Percentiles rank a stretch among this genome's conserved stretches.
phyloP scores from a whole-genome alignment of 2,888 invertebrate species.

The Lochmaea capreae region DNA sequence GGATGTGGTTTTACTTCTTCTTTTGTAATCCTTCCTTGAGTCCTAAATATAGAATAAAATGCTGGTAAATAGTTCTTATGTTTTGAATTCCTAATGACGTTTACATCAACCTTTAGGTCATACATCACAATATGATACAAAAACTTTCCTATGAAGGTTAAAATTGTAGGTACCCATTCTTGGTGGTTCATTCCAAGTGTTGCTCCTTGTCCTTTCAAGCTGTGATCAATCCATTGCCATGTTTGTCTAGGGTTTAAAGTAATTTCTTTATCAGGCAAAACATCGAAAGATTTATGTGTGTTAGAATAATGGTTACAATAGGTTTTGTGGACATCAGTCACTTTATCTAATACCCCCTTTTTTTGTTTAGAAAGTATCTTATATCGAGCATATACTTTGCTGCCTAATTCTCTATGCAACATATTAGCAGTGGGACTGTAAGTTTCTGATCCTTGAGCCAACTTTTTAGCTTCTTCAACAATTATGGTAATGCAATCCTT shows the following conservation, averaged over 20 bases:
- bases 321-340: slow-evolving; percentile 61
- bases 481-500: slow-evolving; percentile 72
- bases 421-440: slow-evolving; percentile 78
- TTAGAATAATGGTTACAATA: slow-evolving; percentile 59
- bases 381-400: slow-evolving; percentile 73
- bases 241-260: slow-evolving; percentile 73
- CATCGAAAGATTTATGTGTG: slow-evolving; percentile 50
- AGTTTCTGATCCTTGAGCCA: slow-evolving; percentile 83
- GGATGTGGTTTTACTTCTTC: slow-evolving; percentile 90
- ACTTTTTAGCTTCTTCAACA: slow-evolving; percentile 74
- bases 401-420: slow-evolving; percentile 76
- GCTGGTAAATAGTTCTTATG: slow-evolving; percentile 76
- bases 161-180: slow-evolving; percentile 76
- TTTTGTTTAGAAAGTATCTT: slow-evolving; percentile 69
- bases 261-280: slow-evolving; percentile 53
- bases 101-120: slow-evolving; percentile 85
- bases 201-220: slow-evolving; percentile 56
- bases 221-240: slow-evolving; percentile 77
- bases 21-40: slow-evolving; percentile 73
- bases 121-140: slow-evolving; percentile 88
- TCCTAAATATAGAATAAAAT: slow-evolving; percentile 83
- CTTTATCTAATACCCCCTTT: slow-evolving; percentile 76
- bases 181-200: slow-evolving; percentile 64
- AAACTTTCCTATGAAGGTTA: slow-evolving; percentile 81
- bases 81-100: slow-evolving; percentile 72